A percentile compares a stretch with the other conserved stretches of the same genome.
Conservation (phyloP, 2,113 vertebrate genomes). For the Psophia crepitans region DNA sequence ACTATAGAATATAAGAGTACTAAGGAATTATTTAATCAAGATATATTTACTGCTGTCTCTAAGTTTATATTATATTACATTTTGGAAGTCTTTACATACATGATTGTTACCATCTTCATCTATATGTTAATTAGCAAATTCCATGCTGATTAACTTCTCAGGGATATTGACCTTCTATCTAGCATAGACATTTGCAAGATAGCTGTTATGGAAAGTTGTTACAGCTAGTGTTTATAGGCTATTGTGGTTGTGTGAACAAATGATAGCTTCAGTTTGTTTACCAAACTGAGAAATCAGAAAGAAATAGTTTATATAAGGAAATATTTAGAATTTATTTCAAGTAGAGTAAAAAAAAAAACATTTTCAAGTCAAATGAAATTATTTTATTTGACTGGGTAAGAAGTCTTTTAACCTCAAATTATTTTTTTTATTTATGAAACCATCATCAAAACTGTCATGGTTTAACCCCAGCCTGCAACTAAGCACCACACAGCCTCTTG, state of each 20-base stretch:
- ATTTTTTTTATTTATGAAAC: neutral
- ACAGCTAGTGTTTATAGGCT: neutral
- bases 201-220: neutral
- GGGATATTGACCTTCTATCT: neutral
- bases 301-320: neutral
- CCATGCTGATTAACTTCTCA: neutral
- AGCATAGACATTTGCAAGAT: neutral
- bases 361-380: neutral
- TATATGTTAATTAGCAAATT: neutral
- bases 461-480: no score
- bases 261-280: neutral
- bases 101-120: neutral
- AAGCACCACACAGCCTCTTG: no score
- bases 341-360: neutral
- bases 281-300: neutral
- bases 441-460: no score
- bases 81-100: neutral
- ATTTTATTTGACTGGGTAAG: neutral
- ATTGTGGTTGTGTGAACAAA: neutral
- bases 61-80: neutral
- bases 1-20: neutral
- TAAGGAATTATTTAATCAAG: neutral
- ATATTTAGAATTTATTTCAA: neutral
- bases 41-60: neutral
- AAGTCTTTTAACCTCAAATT: neutral